A percentile compares a stretch with the other conserved stretches of the same genome.
Conservation (phyloP, 2,888 invertebrate species). For the Melieria crassipennis region DNA sequence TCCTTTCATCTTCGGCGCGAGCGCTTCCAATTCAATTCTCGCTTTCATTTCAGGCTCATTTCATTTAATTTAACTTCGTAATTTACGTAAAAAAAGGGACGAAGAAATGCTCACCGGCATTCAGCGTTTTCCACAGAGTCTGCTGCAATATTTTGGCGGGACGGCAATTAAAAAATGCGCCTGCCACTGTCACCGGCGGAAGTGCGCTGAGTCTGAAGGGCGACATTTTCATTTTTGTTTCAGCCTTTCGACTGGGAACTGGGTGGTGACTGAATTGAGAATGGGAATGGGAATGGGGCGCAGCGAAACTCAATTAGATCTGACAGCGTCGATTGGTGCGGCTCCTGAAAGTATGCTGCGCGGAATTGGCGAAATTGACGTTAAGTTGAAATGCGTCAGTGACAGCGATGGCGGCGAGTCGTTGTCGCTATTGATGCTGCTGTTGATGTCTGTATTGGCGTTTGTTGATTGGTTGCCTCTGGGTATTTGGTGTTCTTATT, state of each 20-base stretch:
- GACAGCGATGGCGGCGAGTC: not conserved
- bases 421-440: not conserved
- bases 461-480: too few relatives aligned
- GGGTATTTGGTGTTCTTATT: too few relatives aligned
- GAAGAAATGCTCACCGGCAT: not conserved
- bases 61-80: conserved; percentile 34
- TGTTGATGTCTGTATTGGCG: too few relatives aligned
- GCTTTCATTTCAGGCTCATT: conserved; percentile 14
- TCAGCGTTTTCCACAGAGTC: not conserved
- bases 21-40: conserved; percentile 25
- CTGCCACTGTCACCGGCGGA: conserved; percentile 37
- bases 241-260: too few relatives aligned
- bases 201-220: too few relatives aligned
- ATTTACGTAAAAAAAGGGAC: conserved; percentile 21
- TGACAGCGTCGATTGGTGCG: conserved; percentile 43
- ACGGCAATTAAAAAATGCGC: conserved; percentile 55
- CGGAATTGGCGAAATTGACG: conserved; percentile 2
- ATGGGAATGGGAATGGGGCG: not conserved
- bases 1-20: conserved; percentile 12
- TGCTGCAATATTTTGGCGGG: not conserved
- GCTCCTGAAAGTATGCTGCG: conserved; percentile 13
- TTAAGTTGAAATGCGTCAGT: conserved; percentile 12
- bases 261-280: too few relatives aligned
- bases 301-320: conserved; percentile 56
- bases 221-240: too few relatives aligned